These are phyloP conservation scores for Halichoeres trimaculatus DNA, from an alignment of 2,113 vertebrate genomes.

Conservation along the genomic window DNA sequence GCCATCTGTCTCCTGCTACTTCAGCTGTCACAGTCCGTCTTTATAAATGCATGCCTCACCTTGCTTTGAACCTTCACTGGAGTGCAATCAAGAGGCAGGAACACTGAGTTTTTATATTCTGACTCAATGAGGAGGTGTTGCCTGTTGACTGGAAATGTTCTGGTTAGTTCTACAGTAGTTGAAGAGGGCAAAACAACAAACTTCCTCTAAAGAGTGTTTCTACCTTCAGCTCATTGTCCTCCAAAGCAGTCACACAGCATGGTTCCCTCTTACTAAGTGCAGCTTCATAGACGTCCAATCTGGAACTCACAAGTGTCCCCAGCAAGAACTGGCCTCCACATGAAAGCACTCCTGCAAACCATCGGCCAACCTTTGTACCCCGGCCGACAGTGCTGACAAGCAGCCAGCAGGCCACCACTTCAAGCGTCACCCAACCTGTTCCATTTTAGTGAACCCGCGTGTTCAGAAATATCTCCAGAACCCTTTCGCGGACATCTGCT, in stretches of 20 bases:
- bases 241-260: not conserved
- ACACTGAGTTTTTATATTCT: constrained; percentile 1
- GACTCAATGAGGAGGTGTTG: not conserved
- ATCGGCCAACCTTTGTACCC: not conserved
- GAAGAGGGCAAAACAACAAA: too few relatives aligned
- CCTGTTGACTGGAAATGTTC: not conserved
- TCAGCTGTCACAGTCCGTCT: not conserved
- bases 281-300: not conserved
- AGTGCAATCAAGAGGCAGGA: not conserved
- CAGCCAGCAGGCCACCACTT: not conserved
- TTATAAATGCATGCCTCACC: not conserved
- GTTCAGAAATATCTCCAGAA: not conserved
- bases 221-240: too few relatives aligned
- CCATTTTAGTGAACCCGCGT: not conserved
- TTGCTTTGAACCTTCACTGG: not conserved
- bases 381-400: not conserved
- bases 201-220: not conserved
- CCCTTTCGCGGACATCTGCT: not conserved
- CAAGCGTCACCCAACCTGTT: not conserved
- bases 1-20: not conserved
- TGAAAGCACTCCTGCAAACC: not conserved
- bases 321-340: not conserved
- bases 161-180: too few relatives aligned
- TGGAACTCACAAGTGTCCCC: not conserved
- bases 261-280: not conserved